phyloP scores from a whole-genome alignment of 2,113 vertebrate species.

The Tetraodon nigroviridis region DNA sequence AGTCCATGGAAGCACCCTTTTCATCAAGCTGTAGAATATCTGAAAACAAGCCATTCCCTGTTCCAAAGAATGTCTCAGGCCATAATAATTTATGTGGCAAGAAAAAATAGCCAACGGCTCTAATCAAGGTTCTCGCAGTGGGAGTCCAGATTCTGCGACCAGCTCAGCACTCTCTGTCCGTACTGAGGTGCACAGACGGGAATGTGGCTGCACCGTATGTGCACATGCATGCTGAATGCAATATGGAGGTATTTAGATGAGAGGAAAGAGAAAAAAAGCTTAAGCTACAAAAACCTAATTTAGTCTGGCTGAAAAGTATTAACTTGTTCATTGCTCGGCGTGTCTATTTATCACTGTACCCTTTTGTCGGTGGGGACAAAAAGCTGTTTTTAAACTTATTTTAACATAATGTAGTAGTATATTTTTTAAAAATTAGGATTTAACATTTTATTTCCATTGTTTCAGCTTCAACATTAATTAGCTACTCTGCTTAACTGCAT shows the following conservation, averaged over 20 bases:
- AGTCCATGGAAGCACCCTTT: slow-evolving; percentile 34
- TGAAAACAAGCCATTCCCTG: slow-evolving; percentile 11
- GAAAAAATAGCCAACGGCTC: slow-evolving; percentile 43
- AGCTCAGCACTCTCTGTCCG: slow-evolving; percentile 35
- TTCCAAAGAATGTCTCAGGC: slow-evolving; percentile 9
- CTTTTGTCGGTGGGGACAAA: too few relatives aligned
- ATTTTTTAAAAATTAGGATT: too few relatives aligned
- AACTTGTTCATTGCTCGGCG: too few relatives aligned
- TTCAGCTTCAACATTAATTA: too few relatives aligned
- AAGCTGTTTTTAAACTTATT: too few relatives aligned
- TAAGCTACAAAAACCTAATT: too few relatives aligned
- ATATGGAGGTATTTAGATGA: slow-evolving; percentile 10
- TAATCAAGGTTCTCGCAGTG: slow-evolving; percentile 52
- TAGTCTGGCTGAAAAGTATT: too few relatives aligned
- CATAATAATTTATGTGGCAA: slow-evolving; percentile 51
- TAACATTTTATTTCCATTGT: too few relatives aligned
- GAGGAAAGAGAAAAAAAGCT: not conserved
- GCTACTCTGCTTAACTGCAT: not conserved
- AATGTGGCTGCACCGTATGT: slow-evolving; percentile 6
- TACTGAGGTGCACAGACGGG: slow-evolving; percentile 7
- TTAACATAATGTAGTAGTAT: too few relatives aligned
- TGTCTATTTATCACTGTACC: not conserved
- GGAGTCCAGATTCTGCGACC: slow-evolving; percentile 45
- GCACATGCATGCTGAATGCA: slow-evolving; percentile 10
- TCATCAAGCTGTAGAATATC: slow-evolving; percentile 39